Base-by-base conservation (phyloP, 2,888 invertebrate genomes). In the Cheilosia vulpina region DNA sequence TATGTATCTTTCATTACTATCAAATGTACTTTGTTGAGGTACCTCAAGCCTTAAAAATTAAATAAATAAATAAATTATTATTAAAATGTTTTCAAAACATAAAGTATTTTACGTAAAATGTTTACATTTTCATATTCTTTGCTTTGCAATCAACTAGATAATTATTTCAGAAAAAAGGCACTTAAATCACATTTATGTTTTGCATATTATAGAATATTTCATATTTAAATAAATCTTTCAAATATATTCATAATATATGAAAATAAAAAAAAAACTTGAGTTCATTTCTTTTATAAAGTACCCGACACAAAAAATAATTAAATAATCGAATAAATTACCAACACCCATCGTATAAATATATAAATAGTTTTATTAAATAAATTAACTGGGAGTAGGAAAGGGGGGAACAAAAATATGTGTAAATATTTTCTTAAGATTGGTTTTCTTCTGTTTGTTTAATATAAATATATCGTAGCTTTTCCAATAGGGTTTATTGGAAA, bases 121-220 rank as follows among this genome's bases (percentile, higher is more conserved):
- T 85, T 85, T 85, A 85, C 85, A 81, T 47, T 66, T 76, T 76
- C 38, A 81, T 78, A 72, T 79, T 72, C 76, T 76, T 85, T 85
- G 85, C 85, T 85, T 87, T 83, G 75, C 81, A 76, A 76, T 77
- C 81, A 87, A 87, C 72, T 83, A 87, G 83, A 87, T 87, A 83
- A 83, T 85, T 87, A 87, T 82, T 82, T 78, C 78, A 66, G 60
- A 87, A 76, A 85, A 79, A 87, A 87, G 87, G 87, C 87, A 87
- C 87, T 87, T 87, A 87, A 87, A 87, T 87, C 87, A 87, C 87
- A 87, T 84, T 80, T 78, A 87, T 72, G 57, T 85, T 84, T 79
- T 75, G 52, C 57, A 79, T 79, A 31, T 11, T 68, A 45, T 53
- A n/a, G 45, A 38, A 27, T 72, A 66, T 19, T 77, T 71, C 6